Base-by-base conservation (phyloP, 1,140 invertebrate genomes). In the Kradibia gibbosae region DNA sequence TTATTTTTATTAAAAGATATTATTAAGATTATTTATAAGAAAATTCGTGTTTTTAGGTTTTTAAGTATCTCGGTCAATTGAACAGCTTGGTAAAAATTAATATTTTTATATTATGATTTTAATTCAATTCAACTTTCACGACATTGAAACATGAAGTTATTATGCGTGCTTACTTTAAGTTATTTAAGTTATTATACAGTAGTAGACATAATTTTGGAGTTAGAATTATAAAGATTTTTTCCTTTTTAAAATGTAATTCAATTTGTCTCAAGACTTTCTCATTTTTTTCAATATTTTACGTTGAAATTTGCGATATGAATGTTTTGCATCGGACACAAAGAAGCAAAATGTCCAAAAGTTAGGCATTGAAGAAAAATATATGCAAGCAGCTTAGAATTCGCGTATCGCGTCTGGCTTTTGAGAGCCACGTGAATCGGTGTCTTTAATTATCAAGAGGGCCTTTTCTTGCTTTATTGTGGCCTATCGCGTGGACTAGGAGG, bases 371-470 rank as follows among this genome's bases (percentile, higher is more conserved):
- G 74, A 36, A 77, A 65, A 60, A 81, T 78, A 72, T 77, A 74
- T 60, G 82, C 65, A 71, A 28, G 70, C 78, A 78, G 74, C 45
- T 81, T 75, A 76, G 80, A 82, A 79, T 78, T 2, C 77, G 80
- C 70, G 70, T 11, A 48, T 25, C 25, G 78, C 80, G 85, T 86
- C 85, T 86, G 83, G 82, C 86, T 90, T 90, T 90, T 90, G 90
- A 87, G 89, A 89, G 87, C 88, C 86, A 74, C 82, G 74, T 81
- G 81, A 85, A 89, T 91, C 88, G 87, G 85, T 85, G 85, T 85
- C 85, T 85, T 86, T 89, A 90, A 91, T 90, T 90, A 91, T 89
- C 88, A 85, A 86, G 84, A 74, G 36, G 85, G 72, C 60, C 39
- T 20, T 45, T 65, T 55, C 48, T 48, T 86, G 85, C 87, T 89